phyloP scores from a whole-genome alignment of 2,888 invertebrate species.

The Glaucopsyche alexis region DNA sequence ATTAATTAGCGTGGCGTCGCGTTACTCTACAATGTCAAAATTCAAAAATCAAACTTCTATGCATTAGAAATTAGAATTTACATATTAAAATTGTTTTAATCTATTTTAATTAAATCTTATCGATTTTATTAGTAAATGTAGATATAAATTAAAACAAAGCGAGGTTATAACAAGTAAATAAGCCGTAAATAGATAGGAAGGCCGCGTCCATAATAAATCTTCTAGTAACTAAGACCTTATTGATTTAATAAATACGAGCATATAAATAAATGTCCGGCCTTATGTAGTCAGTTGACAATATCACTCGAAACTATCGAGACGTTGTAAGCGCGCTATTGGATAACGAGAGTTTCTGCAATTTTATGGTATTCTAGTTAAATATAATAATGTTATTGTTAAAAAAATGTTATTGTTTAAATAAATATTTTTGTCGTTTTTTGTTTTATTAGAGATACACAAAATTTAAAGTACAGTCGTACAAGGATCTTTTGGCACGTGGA shows the following conservation, averaged over 20 bases:
- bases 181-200: not conserved
- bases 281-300: constrained; percentile 38
- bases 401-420: constrained; percentile 37
- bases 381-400: not conserved
- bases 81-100: too few species aligned
- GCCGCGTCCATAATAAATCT: constrained; percentile 2
- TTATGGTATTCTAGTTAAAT: constrained; percentile 50
- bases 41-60: too few species aligned
- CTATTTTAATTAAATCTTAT: too few species aligned
- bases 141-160: not conserved
- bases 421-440: constrained; percentile 30
- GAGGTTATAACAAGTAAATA: not conserved
- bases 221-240: constrained; percentile 6
- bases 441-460: constrained; percentile 29
- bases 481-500: too few species aligned
- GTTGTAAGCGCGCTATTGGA: constrained; percentile 43
- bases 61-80: too few species aligned
- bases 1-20: too few species aligned
- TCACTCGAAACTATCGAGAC: constrained; percentile 54
- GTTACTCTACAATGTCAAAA: too few species aligned
- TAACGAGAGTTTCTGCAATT: constrained; percentile 31
- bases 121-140: not conserved
- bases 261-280: constrained; percentile 11
- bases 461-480: too few species aligned
- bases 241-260: not conserved